Evolutionary conservation across 2,113 vertebrate genomes (phyloP), one percentile per base, ranked within the genome.

Genomic region (Oxyura jamaicensis): DNA sequence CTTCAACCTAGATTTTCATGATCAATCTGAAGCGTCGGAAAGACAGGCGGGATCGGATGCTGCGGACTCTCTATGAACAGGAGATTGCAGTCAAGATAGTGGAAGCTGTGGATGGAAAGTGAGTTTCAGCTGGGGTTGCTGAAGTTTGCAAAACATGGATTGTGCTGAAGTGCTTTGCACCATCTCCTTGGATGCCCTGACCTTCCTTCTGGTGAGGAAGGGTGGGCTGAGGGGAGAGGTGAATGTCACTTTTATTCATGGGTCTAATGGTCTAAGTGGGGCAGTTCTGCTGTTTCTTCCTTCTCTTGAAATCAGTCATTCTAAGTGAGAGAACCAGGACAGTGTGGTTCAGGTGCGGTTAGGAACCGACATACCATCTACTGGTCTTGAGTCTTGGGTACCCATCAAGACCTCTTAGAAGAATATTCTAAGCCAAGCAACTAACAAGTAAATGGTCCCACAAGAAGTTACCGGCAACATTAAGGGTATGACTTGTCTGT

Each of bases 51-150:
- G 98, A 98, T 90, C 97, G 99, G 93, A 99, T 99, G 99, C 93
- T 99, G 90, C 98, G 97, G 69, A 98, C 99, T 0, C 97, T 99
- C 62, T 97, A 98, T 0, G 98, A 98, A 14, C 98, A 99, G 87
- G 98, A 99, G 88, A 98, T 99, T 17, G 97, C 98, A 12, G 98
- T 98, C 91, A 98, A 98, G 48, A 93, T 99, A 28, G 97, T 97
- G 22, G 98, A 99, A 21, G 99, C 99, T 10, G 99, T 99, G 95
- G 99, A 99, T 76, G 99, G 99, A 93, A 99, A 99, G 99, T 99
- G 98, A 98, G 98, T 97, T 39, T 62, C 11, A 7, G 17, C n/a
- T 31, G 77, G 71, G 74, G 4, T 63, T 75, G 50, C 42, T 62
- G 35, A 6, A n/a, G 12, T 80, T 84, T 84, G 53, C n/a, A 5